Conservation (phyloP, 2,113 vertebrate genomes). For the Brachyistius frenatus region DNA sequence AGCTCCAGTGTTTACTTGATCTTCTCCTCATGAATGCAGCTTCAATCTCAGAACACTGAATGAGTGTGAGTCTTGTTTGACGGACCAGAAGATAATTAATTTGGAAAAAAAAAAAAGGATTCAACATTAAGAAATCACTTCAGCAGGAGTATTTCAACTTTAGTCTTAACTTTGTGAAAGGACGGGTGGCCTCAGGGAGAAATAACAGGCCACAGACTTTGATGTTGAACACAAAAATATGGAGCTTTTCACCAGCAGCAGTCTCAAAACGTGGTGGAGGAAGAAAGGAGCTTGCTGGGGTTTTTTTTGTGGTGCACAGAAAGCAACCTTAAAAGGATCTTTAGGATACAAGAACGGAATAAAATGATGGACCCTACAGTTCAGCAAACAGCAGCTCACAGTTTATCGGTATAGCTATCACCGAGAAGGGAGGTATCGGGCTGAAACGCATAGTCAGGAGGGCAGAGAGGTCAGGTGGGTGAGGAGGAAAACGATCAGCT, state of each 20-base stretch:
- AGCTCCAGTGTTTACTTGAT: constrained; percentile 5
- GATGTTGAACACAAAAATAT: constrained; percentile 55
- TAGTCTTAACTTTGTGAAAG: constrained; percentile 18
- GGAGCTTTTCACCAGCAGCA: constrained; percentile 36
- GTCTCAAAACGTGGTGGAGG: constrained; percentile 8
- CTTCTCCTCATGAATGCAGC: constrained; percentile 3
- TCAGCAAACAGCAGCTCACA: constrained; percentile 22
- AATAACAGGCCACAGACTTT: constrained; percentile 49
- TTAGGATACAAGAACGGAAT: constrained; percentile 9
- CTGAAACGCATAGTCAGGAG: constrained; percentile 22
- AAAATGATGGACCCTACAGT: constrained; percentile 1
- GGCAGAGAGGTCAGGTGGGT: background rate
- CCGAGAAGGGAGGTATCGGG: constrained; percentile 6
- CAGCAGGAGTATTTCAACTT: constrained; percentile 2
- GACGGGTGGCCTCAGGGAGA: constrained; percentile 35
- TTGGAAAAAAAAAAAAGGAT: background rate
- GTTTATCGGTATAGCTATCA: constrained; percentile 20
- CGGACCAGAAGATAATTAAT: constrained; percentile 1
- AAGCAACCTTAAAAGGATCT: constrained; percentile 11
- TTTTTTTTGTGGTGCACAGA: constrained; percentile 4
- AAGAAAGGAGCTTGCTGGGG: constrained; percentile 23
- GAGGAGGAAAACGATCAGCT: constrained; percentile 13
- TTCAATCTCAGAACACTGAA: constrained; percentile 22
- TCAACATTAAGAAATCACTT: constrained; percentile 12
- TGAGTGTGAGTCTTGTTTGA: background rate